Base-by-base conservation (phyloP, 1,140 invertebrate species). In the Saxidomus purpurata region DNA sequence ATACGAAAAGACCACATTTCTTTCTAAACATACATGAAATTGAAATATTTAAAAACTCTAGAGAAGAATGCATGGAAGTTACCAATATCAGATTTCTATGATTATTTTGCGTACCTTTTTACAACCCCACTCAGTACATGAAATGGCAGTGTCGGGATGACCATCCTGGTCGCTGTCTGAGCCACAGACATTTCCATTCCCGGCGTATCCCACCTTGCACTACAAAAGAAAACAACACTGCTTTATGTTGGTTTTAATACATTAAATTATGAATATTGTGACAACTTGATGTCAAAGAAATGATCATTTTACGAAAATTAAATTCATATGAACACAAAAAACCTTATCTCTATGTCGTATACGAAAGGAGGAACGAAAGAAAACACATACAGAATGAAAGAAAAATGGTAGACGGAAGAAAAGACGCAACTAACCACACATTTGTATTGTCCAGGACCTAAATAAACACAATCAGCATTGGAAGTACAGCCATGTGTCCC, bases 101-200 rank as follows among this genome's bases (percentile, higher is more conserved):
- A 69, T n/a, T n/a, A n/a, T n/a, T n/a, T n/a, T n/a, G 43, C 82
- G 67, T 67, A 92, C 90, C 31, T 81, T 43, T 40, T 71, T 74
- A 92, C 91, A 92, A 8, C 79, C 76, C 85, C 83, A 84, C 28
- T 82, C 92, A 4, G 67, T 40, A 88, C 91, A 92, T 1, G 90
- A 74, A 38, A 93, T 31, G 1, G 55, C 69, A 13, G 49, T 69
- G 43, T 85, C 87, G 4, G 92, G 92, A 31, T 77, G 59, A 4
- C 91, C 89, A 84, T 93, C 92, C 13, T 87, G 81, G 55, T 93
- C 92, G n/a, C 59, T 47, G 59, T 93, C 92, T 11, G 61, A 6
- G 19, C 89, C 92, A 80, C 92, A 93, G 36, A 38, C 40, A 2
- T 61, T 22, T 25, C 92, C 92, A 52, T 90, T 81, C 1, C 92